Conservation (phyloP, 2,797 vertebrate species). For the Centroberyx gerrardi region DNA sequence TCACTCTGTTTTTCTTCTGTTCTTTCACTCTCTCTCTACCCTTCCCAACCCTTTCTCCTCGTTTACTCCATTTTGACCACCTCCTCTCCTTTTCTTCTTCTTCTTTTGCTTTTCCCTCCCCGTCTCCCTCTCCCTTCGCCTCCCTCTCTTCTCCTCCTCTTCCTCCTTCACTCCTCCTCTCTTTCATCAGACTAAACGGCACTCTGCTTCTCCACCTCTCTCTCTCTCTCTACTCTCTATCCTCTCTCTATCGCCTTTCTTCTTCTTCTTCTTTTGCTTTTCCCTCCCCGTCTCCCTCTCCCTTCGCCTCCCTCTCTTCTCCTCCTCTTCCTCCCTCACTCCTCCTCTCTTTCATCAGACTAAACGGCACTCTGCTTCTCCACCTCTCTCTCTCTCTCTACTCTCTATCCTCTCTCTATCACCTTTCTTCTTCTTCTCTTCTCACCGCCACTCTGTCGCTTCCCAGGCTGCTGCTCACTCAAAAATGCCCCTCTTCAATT, state of each 20-base stretch:
- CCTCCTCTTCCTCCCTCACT: neutral
- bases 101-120: neutral
- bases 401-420: slow-evolving; percentile 20
- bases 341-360: slow-evolving; percentile 7
- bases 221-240: neutral
- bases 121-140: neutral
- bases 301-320: neutral
- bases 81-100: neutral
- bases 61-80: too few relatives aligned
- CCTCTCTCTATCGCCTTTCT: slow-evolving; percentile 18
- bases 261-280: neutral
- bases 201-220: slow-evolving; percentile 1
- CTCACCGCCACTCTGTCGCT: slow-evolving; percentile 28
- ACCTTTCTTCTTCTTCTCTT: slow-evolving; percentile 16
- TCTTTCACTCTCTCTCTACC: neutral
- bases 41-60: too few relatives aligned
- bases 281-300: neutral
- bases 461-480: slow-evolving; percentile 40
- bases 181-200: slow-evolving; percentile 15
- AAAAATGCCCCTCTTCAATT: slow-evolving; percentile 11
- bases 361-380: slow-evolving; percentile 7
- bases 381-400: neutral
- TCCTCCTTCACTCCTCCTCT: neutral
- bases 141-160: neutral
- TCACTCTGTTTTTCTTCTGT: too few relatives aligned